Evolutionary conservation across 2,113 vertebrate genomes (phyloP).

Genomic region (Nyctereutes procyonoides): DNA sequence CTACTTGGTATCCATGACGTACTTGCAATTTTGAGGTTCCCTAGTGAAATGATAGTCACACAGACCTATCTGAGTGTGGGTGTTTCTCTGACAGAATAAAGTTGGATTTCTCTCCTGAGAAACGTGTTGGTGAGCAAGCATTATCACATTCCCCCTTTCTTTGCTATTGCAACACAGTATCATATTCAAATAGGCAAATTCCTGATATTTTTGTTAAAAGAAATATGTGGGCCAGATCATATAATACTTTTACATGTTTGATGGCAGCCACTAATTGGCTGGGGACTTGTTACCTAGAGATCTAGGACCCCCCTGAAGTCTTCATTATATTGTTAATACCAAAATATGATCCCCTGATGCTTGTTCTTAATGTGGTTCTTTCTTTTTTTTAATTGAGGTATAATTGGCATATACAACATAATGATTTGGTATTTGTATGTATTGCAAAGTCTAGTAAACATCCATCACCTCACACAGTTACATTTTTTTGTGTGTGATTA

Average conservation of each 20-base stretch:
- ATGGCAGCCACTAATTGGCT: not conserved
- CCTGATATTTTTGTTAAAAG: constrained; percentile 44
- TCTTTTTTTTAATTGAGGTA: not conserved
- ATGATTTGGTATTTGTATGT: not conserved
- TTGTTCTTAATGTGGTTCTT: constrained; percentile 20
- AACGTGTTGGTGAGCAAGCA: not conserved
- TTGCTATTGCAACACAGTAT: not conserved
- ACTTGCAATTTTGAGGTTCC: not conserved
- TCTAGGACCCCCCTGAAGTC: not conserved
- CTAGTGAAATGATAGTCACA: not conserved
- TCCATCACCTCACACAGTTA: not conserved
- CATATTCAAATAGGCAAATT: constrained; percentile 7
- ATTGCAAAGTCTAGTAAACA: not conserved
- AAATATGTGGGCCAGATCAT: not conserved
- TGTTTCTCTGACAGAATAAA: not conserved
- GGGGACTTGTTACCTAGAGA: constrained; percentile 27
- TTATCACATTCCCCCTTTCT: constrained; percentile 25
- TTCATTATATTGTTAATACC: not conserved
- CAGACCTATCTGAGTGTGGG: not conserved
- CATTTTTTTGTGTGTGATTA: not conserved
- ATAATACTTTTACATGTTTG: constrained; percentile 23
- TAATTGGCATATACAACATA: not conserved
- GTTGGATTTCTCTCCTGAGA: constrained; percentile 18
- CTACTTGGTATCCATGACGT: not conserved
- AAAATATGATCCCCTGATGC: constrained; percentile 6